Evolutionary conservation across 2,888 invertebrate species (phyloP).

Genomic region (Lamproptera curius): DNA sequence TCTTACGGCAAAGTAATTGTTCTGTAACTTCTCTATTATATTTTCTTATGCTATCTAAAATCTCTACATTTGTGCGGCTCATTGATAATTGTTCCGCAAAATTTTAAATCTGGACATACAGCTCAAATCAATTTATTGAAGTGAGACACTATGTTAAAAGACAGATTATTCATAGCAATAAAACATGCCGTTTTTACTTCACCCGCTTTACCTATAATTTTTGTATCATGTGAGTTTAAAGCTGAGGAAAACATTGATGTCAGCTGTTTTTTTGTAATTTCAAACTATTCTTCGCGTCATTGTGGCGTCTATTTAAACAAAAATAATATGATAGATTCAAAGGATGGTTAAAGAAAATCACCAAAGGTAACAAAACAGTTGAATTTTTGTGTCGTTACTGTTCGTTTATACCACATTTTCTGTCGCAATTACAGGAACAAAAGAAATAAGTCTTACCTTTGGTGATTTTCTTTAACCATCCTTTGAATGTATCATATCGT

Average conservation of each 20-base stretch:
- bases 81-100: constrained; percentile 26
- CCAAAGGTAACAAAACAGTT: constrained; percentile 22
- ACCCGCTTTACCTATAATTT: constrained; percentile 23
- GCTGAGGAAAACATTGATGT: not conserved
- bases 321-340: constrained; percentile 19
- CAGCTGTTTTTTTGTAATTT: constrained; percentile 15
- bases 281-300: not conserved
- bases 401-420: constrained; percentile 25
- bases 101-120: constrained; percentile 27
- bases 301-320: not conserved
- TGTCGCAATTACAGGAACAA: constrained; percentile 23
- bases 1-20: constrained; percentile 27
- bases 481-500: constrained; percentile 20
- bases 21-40: constrained; percentile 23
- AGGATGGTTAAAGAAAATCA: constrained; percentile 24
- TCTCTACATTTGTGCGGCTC: constrained; percentile 26
- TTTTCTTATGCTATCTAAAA: constrained; percentile 22
- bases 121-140: constrained; percentile 17
- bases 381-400: constrained; percentile 15
- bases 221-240: constrained; percentile 24
- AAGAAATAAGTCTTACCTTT: constrained; percentile 25
- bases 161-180: constrained; percentile 28
- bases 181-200: constrained; percentile 22
- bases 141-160: constrained; percentile 21
- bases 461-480: constrained; percentile 23